These are phyloP conservation scores for Bradysia coprophila DNA, from an alignment of 1,140 invertebrate genomes.

Conservation along the genomic window DNA sequence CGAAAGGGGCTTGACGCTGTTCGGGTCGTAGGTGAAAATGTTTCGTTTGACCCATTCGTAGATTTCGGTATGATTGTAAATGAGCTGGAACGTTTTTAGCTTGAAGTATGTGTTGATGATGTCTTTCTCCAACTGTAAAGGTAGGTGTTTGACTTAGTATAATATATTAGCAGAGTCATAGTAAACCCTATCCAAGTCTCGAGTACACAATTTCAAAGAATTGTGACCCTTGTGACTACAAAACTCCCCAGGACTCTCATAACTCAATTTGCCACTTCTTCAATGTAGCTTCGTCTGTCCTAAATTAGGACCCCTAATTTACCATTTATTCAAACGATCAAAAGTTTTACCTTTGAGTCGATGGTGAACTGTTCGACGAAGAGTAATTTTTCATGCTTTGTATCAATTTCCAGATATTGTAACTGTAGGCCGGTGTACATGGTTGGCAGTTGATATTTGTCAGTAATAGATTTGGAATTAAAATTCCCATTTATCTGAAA, in stretches of 20 bases:
- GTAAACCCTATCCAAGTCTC: no score
- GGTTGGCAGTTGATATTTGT: constrained; percentile 26
- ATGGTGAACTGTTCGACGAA: constrained; percentile 45
- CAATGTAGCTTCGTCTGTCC: no score
- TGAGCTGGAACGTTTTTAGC: constrained; percentile 43
- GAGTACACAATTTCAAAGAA: no score
- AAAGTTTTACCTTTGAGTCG: constrained; percentile 43
- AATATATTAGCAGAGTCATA: no score
- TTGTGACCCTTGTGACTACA: no score
- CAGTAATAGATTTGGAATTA: constrained; percentile 17
- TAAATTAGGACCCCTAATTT: no score
- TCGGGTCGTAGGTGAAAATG: constrained; percentile 14
- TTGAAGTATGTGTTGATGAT: constrained; percentile 43
- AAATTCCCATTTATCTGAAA: constrained; percentile 19
- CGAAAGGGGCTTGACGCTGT: neutral
- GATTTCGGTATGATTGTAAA: constrained; percentile 46
- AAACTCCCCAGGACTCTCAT: no score
- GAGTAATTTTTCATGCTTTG: constrained; percentile 37
- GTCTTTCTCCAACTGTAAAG: constrained; percentile 39
- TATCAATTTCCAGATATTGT: constrained; percentile 39
- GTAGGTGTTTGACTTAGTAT: constrained; percentile 5
- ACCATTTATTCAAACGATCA: constrained; percentile 3
- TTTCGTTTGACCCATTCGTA: constrained; percentile 33
- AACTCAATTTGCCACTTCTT: no score
- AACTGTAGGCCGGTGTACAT: constrained; percentile 43